A percentile compares a stretch with the other conserved stretches of the same genome.
Evolutionary conservation across 2,888 invertebrate species (phyloP).

Genomic region (Poecilus cupreus): DNA sequence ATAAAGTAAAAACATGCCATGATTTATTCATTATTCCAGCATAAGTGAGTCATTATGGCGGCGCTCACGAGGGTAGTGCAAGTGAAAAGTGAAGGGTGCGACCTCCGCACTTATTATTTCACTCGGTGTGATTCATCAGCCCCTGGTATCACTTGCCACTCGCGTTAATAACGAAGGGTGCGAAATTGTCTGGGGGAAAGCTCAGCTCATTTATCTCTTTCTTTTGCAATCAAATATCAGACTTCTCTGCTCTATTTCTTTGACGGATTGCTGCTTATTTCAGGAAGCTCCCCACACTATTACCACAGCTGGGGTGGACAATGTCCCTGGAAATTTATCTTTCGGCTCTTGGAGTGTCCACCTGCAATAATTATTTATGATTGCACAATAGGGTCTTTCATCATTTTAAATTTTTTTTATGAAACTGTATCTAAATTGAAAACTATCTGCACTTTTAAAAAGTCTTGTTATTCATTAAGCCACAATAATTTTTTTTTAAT

Average conservation of each 20-base stretch:
- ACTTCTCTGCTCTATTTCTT: neutral
- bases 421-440: too few species aligned
- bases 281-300: neutral
- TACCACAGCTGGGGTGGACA: too few species aligned
- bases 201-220: constrained; percentile 67
- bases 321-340: too few species aligned
- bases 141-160: constrained; percentile 61
- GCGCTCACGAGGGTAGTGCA: neutral
- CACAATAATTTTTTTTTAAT: too few species aligned
- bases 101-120: constrained; percentile 28
- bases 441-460: too few species aligned
- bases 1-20: neutral
- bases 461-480: too few species aligned
- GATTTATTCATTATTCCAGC: constrained; percentile 3
- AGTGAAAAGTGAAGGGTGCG: constrained; percentile 1
- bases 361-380: too few species aligned
- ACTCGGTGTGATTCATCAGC: constrained; percentile 31
- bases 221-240: constrained; percentile 32
- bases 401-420: too few species aligned
- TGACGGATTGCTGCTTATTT: neutral
- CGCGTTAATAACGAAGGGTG: constrained; percentile 71
- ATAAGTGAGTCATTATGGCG: constrained; percentile 22
- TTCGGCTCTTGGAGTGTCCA: too few species aligned
- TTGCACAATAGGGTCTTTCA: too few species aligned
- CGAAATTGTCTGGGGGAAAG: constrained; percentile 71